A percentile compares a stretch with the other conserved stretches of the same genome.
Evolutionary conservation across 2,113 vertebrate species (phyloP).

Genomic region (Eptatretus burgeri): DNA sequence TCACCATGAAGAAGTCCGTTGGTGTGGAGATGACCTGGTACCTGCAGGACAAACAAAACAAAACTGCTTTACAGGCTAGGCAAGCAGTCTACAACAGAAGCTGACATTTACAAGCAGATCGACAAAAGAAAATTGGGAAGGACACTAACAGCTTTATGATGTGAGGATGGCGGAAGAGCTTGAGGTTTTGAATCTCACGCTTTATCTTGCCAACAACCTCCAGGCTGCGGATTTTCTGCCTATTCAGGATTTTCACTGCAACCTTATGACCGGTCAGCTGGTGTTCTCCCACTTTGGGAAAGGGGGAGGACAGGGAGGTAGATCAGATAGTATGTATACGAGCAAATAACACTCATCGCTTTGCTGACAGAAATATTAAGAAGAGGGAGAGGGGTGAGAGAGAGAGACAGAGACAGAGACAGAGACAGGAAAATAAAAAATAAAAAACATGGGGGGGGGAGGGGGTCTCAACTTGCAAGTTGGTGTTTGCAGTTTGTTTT

Average conservation of each 20-base stretch:
- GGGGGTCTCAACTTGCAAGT: too few species aligned
- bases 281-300: slow-evolving; percentile 56
- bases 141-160: slow-evolving; percentile 92
- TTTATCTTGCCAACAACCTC: slow-evolving; percentile 99
- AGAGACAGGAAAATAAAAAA: too few species aligned
- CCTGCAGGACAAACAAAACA: slow-evolving; percentile 18
- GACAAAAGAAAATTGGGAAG: background rate
- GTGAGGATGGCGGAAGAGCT: slow-evolving; percentile 87
- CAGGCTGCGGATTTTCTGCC: slow-evolving; percentile 86
- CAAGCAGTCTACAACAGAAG: background rate
- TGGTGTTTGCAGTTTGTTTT: too few species aligned
- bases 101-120: background rate
- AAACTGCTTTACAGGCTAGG: background rate
- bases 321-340: background rate
- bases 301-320: slow-evolving; percentile 10
- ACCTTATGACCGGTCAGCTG: slow-evolving; percentile 91
- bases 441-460: too few species aligned
- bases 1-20: slow-evolving; percentile 98
- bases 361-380: too few species aligned
- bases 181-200: slow-evolving; percentile 88
- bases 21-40: slow-evolving; percentile 98
- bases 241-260: slow-evolving; percentile 89
- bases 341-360: too few species aligned
- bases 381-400: too few species aligned
- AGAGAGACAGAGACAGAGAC: too few species aligned